Evolutionary conservation across 2,797 vertebrate genomes (phyloP).

Genomic region (Alosa sapidissima): DNA sequence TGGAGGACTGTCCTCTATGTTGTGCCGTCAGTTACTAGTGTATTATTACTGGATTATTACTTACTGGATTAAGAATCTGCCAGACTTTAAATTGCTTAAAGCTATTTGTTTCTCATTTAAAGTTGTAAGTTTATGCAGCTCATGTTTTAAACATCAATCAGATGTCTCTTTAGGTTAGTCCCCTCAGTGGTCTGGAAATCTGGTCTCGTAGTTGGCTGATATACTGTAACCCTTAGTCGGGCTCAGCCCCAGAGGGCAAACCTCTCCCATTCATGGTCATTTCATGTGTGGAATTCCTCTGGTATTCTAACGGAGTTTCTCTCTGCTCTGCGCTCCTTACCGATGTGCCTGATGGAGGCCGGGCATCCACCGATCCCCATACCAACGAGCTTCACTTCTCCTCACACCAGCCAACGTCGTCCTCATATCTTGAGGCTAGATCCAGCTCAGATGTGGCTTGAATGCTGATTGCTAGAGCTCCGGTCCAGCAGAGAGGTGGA

Average conservation of each 20-base stretch:
- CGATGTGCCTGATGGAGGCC: neutral
- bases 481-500: neutral
- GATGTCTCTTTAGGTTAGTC: neutral
- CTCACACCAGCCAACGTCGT: neutral
- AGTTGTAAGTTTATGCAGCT: neutral
- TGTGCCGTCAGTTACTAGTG: neutral
- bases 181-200: neutral
- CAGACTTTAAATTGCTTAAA: neutral
- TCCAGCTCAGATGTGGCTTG: neutral
- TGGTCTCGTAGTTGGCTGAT: neutral
- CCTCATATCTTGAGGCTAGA: neutral
- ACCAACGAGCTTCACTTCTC: neutral
- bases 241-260: neutral
- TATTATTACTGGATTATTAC: neutral
- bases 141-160: neutral
- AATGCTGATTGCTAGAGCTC: neutral
- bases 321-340: neutral
- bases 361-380: conserved; percentile 1
- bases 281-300: conserved; percentile 5
- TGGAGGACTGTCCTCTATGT: neutral
- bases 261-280: neutral
- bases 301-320: neutral
- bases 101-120: neutral
- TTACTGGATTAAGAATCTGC: neutral
- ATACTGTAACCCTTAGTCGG: neutral